These are phyloP conservation scores for Muricea muricata DNA, from an alignment of 92 coral and sea anemone genomes.

Conservation along the genomic window DNA sequence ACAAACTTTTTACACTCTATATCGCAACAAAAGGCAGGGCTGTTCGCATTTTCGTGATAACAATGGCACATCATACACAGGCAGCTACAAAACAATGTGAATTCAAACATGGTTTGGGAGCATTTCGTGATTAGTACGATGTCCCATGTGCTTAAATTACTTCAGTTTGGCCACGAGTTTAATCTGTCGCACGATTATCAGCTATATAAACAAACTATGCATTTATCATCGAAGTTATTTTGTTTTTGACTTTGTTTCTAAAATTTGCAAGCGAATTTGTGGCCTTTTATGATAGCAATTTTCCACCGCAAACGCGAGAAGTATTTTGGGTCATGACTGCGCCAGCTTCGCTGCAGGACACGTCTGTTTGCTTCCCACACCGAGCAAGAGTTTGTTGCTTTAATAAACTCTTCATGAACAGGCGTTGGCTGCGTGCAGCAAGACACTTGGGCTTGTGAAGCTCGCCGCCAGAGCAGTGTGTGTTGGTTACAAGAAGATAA, in stretches of 20 bases:
- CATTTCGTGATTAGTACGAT: not conserved
- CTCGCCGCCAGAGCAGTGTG: constrained; percentile 18
- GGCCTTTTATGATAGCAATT: too few relatives aligned
- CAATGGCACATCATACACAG: too few relatives aligned
- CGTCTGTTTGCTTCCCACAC: not conserved
- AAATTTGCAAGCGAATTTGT: too few relatives aligned
- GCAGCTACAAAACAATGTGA: too few relatives aligned
- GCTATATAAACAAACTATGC: not conserved
- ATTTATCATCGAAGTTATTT: not conserved
- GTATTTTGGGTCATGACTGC: constrained; percentile 16
- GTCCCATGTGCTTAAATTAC: not conserved
- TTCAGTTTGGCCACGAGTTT: not conserved
- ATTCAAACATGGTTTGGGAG: not conserved
- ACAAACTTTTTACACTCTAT: too few relatives aligned
- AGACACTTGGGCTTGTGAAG: not conserved
- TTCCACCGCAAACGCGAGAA: not conserved
- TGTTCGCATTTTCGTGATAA: not conserved
- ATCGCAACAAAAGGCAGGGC: too few relatives aligned
- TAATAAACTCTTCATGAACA: constrained; percentile 10
- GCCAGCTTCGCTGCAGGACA: not conserved
- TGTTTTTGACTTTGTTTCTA: not conserved
- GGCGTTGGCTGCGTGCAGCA: constrained; percentile 2
- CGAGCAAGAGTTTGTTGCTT: constrained; percentile 14
- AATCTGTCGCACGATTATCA: not conserved
- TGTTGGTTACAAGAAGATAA: not conserved